Base-by-base conservation (phyloP, 30 jellyfish, hydroid and myxozoan genomes). In the Nemopilema nomurai region DNA sequence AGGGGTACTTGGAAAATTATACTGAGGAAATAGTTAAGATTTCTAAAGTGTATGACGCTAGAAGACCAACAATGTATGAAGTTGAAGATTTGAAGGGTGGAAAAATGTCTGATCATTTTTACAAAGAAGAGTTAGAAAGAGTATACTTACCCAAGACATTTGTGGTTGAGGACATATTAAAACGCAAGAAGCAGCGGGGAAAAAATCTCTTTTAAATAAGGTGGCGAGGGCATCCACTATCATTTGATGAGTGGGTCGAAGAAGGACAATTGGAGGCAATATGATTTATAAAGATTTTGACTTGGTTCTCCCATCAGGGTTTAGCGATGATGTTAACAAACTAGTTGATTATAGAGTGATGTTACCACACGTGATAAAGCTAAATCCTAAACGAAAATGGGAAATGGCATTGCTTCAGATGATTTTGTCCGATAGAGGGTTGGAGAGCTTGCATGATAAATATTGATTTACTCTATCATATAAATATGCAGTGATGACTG, bases 1-100 rank as follows among this genome's bases (percentile, higher is more conserved):
- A 87, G 71, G 85, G 90, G 28, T 87, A 87, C 51, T 57, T 63
- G 26, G 66, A 62, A 51, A 69, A 71, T 26, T 77, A 51, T 84
- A 87, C 86, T 28, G 91, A 77, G 79, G 96, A 87, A 57, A 51
- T 78, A 28, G 77, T 87, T 32, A 77, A 31, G 57, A 51, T 87
- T 1, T 24, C 28, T n/a, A 32, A 69, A 19, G 67, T 49, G 32
- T 53, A 63, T 27, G 23, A 80, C 63, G 79, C 64, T 7, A 74
- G 53, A 32, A 4, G 24, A 0, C 82, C 82, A 17, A 26, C 63
- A 24, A 67, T 67, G 32, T 77, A 77, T 28, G 25, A 66, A 49
- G 62, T 87, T 6, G 79, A 50, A 33, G 96, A 77, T 76, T 90
- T 69, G 79, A 50, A 33, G 0, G 87, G 53, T 49, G 90, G 68